Percentiles rank a stretch among this genome's conserved stretches.
Conservation (phyloP, 2,888 invertebrate genomes). For the Luffia ferchaultella region DNA sequence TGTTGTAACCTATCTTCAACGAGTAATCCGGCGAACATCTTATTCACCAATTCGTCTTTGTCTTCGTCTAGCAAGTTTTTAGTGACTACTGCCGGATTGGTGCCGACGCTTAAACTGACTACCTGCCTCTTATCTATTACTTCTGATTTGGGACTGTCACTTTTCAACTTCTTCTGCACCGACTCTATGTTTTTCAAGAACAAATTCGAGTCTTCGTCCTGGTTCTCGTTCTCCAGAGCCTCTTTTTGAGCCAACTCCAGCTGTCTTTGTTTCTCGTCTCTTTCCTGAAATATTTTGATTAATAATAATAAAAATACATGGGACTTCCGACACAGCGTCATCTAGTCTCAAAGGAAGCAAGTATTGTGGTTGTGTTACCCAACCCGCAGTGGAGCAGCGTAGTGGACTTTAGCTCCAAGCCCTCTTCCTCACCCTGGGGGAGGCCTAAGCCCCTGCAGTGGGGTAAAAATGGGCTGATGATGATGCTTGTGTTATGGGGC, state of each 20-base stretch:
- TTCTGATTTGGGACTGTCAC: slow-evolving; percentile 47
- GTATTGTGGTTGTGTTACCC: no score
- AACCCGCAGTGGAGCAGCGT: no score
- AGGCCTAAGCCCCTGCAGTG: no score
- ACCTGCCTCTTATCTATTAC: slow-evolving; percentile 57
- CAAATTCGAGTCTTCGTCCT: slow-evolving; percentile 52
- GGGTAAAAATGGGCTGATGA: no score
- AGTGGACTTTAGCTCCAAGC: no score
- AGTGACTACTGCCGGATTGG: slow-evolving; percentile 27
- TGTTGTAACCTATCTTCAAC: slow-evolving; percentile 75
- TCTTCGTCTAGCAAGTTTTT: slow-evolving; percentile 62
- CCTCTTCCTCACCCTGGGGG: no score
- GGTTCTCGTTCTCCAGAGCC: slow-evolving; percentile 46
- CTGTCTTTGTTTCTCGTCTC: slow-evolving; percentile 70
- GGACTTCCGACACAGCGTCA: no score
- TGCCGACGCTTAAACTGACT: slow-evolving; percentile 9
- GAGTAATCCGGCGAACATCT: slow-evolving; percentile 70
- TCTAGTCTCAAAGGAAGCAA: no score
- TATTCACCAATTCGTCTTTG: slow-evolving; percentile 69
- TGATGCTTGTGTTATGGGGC: no score
- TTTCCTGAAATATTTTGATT: slow-evolving; percentile 39
- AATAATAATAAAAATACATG: background rate
- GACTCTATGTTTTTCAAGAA: slow-evolving; percentile 56
- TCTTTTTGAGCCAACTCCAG: slow-evolving; percentile 58
- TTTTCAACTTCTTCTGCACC: slow-evolving; percentile 46